Percentiles rank a stretch among this genome's conserved stretches.
Evolutionary conservation across 1,140 invertebrate genomes (phyloP).

Genomic region (Macrobrachium rosenbergii): DNA sequence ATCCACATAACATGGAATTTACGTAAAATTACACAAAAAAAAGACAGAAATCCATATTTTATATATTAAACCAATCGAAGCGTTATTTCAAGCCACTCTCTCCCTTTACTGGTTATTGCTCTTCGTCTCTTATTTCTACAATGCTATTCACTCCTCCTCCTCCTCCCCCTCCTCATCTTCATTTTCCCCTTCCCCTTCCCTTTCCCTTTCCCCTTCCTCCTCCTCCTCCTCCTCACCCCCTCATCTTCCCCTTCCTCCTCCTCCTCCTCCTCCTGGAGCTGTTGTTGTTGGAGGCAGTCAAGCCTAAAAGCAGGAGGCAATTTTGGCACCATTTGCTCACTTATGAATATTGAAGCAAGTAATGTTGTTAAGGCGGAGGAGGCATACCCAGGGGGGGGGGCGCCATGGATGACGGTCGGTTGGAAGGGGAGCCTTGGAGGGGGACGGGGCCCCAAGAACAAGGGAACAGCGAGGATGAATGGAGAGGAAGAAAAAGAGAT

Average conservation of each 20-base stretch:
- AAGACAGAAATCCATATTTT: too few species aligned
- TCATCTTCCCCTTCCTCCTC: constrained; percentile 7
- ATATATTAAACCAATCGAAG: too few species aligned
- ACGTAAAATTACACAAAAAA: too few species aligned
- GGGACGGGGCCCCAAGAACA: not conserved
- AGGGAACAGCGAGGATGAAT: not conserved
- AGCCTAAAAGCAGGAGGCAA: constrained; percentile 65
- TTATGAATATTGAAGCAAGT: constrained; percentile 66
- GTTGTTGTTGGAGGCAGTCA: constrained; percentile 58
- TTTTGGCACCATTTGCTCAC: constrained; percentile 65
- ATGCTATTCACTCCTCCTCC: not conserved
- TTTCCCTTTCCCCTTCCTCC: constrained; percentile 4
- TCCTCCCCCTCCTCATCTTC: not conserved
- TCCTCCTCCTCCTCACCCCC: constrained; percentile 5
- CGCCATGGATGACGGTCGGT: not conserved
- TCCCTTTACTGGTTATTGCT: not conserved
- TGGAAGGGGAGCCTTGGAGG: not conserved
- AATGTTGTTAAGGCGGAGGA: constrained; percentile 61
- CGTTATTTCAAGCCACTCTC: not conserved
- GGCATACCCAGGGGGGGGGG: not conserved
- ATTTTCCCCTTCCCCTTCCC: not conserved
- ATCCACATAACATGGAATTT: too few species aligned
- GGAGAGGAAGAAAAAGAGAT: not conserved
- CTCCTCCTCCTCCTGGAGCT: not conserved
- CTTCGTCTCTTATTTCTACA: not conserved